These are phyloP conservation scores for Amaurobius ferox DNA, from an alignment of 2,888 invertebrate genomes.

Conservation along the genomic window DNA sequence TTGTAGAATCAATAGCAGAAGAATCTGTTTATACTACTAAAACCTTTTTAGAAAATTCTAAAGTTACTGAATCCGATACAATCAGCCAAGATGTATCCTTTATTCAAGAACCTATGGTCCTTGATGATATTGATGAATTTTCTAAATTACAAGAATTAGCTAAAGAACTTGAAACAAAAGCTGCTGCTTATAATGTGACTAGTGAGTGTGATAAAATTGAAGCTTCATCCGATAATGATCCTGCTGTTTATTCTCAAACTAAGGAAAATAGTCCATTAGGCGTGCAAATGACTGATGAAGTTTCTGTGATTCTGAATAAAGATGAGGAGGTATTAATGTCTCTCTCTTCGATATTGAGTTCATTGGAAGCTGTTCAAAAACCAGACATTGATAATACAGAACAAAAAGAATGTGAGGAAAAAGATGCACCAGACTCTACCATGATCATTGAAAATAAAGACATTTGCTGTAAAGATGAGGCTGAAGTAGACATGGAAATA, in stretches of 20 bases:
- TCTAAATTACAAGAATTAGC: slow-evolving; percentile 30
- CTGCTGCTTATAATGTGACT: too few species aligned
- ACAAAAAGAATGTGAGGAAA: background rate
- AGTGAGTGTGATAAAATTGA: slow-evolving; percentile 32
- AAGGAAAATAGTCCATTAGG: background rate
- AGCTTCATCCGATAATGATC: background rate
- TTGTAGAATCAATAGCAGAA: slow-evolving; percentile 40
- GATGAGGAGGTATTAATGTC: slow-evolving; percentile 12
- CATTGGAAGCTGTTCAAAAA: background rate
- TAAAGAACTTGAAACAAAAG: slow-evolving; percentile 54
- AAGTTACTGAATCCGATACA: background rate
- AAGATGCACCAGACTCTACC: background rate
- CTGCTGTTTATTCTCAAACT: background rate
- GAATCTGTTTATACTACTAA: slow-evolving; percentile 58
- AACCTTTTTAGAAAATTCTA: background rate
- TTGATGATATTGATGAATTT: slow-evolving; percentile 38
- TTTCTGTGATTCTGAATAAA: background rate
- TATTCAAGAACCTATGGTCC: background rate
- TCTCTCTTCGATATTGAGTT: background rate
- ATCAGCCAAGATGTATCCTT: background rate
- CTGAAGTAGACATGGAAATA: background rate
- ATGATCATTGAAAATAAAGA: background rate
- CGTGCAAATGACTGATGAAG: too few species aligned
- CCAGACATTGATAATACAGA: background rate
- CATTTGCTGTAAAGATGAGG: background rate